phyloP scores from a whole-genome alignment of 1,140 invertebrate species.

The Drosophila equinoxialis region DNA sequence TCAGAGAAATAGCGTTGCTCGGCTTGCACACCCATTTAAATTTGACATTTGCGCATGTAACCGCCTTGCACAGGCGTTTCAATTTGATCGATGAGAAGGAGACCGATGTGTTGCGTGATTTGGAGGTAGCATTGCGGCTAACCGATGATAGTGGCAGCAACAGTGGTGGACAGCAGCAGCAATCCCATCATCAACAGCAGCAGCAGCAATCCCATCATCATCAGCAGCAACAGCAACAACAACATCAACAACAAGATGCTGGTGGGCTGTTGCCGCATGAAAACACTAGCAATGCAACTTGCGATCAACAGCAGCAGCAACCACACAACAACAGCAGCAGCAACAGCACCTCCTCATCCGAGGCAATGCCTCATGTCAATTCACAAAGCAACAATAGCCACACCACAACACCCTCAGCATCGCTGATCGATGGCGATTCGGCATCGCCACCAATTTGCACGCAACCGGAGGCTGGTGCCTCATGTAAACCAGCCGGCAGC shows the following conservation, averaged over 20 bases:
- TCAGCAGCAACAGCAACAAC: slow-evolving; percentile 27
- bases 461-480: slow-evolving; percentile 72
- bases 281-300: slow-evolving; percentile 34
- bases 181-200: background rate
- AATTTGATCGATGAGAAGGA: slow-evolving; percentile 97
- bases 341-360: slow-evolving; percentile 58
- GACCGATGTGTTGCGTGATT: slow-evolving; percentile 95
- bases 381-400: slow-evolving; percentile 63
- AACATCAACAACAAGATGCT: slow-evolving; percentile 13
- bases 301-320: slow-evolving; percentile 18
- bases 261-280: slow-evolving; percentile 21
- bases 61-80: slow-evolving; percentile 94
- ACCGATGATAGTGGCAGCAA: slow-evolving; percentile 82
- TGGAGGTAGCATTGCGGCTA: slow-evolving; percentile 89
- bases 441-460: slow-evolving; percentile 77
- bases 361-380: slow-evolving; percentile 63
- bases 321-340: slow-evolving; percentile 51
- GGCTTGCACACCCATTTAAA: slow-evolving; percentile 97
- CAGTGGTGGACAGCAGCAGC: background rate
- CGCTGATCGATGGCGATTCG: slow-evolving; percentile 77
- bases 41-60: slow-evolving; percentile 98
- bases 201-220: background rate
- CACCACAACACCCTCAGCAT: slow-evolving; percentile 46
- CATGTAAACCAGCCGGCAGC: slow-evolving; percentile 68
- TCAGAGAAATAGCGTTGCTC: slow-evolving; percentile 95